Percentiles rank a stretch among this genome's conserved stretches.
Conservation (phyloP, 2,888 invertebrate genomes). For the Mallateleia sp. region DNA sequence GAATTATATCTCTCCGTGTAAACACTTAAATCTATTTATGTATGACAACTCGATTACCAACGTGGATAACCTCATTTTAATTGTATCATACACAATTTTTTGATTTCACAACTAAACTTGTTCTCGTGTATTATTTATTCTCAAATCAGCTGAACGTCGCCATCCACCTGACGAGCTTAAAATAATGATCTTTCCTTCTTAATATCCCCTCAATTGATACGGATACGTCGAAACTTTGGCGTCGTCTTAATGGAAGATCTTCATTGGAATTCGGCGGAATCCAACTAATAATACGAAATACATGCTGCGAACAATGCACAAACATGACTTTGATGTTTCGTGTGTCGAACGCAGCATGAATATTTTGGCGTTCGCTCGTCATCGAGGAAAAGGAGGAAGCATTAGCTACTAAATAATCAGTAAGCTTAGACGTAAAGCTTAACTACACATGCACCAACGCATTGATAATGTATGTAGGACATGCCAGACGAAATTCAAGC, state of each 20-base stretch:
- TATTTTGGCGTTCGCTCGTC: constrained; percentile 56
- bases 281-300: constrained; percentile 26
- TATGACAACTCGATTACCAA: no score
- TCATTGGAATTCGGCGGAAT: constrained; percentile 26
- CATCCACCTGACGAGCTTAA: no score
- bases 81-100: no score
- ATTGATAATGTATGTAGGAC: constrained; percentile 65
- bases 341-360: constrained; percentile 61
- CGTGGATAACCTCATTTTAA: no score
- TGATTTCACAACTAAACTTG: no score
- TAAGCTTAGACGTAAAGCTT: constrained; percentile 60
- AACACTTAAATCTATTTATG: no score
- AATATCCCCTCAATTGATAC: no score
- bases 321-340: constrained; percentile 59
- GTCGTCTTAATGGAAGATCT: constrained; percentile 21
- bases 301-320: constrained; percentile 64
- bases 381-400: constrained; percentile 53
- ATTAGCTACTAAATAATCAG: constrained; percentile 66
- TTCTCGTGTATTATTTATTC: no score
- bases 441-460: constrained; percentile 67
- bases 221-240: constrained; percentile 27
- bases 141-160: no score
- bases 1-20: no score
- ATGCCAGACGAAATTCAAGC: constrained; percentile 71
- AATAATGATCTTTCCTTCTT: no score